Base-by-base conservation (phyloP, 92 coral and sea anemone species). In the Zoanthus gigantus region DNA sequence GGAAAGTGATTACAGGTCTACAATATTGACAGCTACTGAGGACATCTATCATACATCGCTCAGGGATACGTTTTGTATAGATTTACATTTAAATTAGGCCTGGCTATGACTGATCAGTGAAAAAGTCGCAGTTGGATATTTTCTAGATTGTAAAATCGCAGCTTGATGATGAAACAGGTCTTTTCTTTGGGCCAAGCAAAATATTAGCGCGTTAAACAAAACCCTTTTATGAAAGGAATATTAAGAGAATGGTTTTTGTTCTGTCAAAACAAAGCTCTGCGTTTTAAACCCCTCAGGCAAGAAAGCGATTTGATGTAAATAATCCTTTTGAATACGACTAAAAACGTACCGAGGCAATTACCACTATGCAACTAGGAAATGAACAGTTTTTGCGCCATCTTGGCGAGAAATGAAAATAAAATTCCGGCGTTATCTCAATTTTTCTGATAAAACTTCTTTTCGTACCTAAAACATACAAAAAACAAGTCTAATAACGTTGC, bases 1-100 rank as follows among this genome's bases (percentile, higher is more conserved):
- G 75, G 79, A 90, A 93, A 89, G 89, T 74, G 91, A 91, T 89
- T 93, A 88, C 74, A 91, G 87, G 74, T 88, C 72, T 69, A 90
- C 98, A 95, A 93, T 91, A 86, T 80, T 45, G 90, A 86, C 91
- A 47, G 76, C 93, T 72, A 88, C 92, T 76, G 94, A 42, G 90
- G 13, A 30, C 53, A 94, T 88, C 95, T 92, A 89, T 93, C 89
- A 93, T 84, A 67, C 83, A 87, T 86, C 87, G 87, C 75, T 87
- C 15, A 48, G 77, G 48, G 63, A 61, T 11, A 66, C 23, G 23
- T 66, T 73, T 67, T 60, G 54, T 78, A 52, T 79, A 42, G 56
- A 31, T 16, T 17, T 34, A 67, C 58, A 32, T 81, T 80, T 45
- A 47, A 81, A 63, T 80, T 66, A 81, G 42, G 56, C 75, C 75